Evolutionary conservation across 2,888 invertebrate genomes (phyloP).

Genomic region (Epirrhoe alternata): DNA sequence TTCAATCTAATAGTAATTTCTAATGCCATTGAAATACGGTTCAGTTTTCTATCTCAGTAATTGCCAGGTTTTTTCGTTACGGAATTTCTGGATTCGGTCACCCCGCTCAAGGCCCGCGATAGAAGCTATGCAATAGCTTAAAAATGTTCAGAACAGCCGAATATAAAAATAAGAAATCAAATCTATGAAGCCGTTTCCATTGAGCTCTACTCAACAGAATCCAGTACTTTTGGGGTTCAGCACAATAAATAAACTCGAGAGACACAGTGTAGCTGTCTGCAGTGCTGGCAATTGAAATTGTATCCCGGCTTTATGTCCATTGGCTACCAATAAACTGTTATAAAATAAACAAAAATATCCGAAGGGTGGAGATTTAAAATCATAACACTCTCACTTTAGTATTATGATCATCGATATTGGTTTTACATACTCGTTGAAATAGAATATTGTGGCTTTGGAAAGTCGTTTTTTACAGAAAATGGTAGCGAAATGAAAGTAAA

Average conservation of each 20-base stretch:
- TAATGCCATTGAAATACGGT: no score
- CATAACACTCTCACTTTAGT: conserved; percentile 62
- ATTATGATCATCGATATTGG: conserved; percentile 40
- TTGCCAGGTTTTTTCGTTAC: no score
- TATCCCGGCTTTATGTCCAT: conserved; percentile 79
- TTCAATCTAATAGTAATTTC: no score
- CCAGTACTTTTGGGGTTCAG: conserved; percentile 66
- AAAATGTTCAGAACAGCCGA: no score
- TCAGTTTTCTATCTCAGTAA: no score
- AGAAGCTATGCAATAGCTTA: no score
- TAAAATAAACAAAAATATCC: conserved; percentile 76
- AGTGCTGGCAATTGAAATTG: conserved; percentile 81
- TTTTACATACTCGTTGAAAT: conserved; percentile 29
- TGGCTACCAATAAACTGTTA: conserved; percentile 72
- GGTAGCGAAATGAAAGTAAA: background rate
- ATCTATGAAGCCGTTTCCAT: conserved; percentile 59
- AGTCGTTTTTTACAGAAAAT: conserved; percentile 12
- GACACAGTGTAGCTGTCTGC: conserved; percentile 76
- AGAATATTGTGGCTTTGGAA: conserved; percentile 21
- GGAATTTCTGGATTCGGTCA: no score
- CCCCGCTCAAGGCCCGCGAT: no score
- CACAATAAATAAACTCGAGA: conserved; percentile 80
- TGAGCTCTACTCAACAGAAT: conserved; percentile 40
- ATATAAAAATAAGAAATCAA: no score
- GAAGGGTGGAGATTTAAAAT: conserved; percentile 62